Percentiles rank a stretch among this genome's conserved stretches.
phyloP scores from a whole-genome alignment of 2,888 invertebrate species.

The Nomada flava region DNA sequence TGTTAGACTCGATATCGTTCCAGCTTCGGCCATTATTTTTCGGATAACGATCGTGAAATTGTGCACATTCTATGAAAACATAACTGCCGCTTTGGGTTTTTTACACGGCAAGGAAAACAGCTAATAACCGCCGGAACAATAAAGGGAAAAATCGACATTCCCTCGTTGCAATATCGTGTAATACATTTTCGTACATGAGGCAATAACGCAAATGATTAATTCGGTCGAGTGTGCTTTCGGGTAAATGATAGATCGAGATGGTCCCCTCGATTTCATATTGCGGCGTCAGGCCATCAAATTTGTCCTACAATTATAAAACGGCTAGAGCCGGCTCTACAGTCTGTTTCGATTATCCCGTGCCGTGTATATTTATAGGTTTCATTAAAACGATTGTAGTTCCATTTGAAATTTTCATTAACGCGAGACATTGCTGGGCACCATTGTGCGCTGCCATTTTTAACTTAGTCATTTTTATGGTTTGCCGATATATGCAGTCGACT shows the following conservation, averaged over 20 bases:
- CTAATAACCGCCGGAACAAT: constrained; percentile 27
- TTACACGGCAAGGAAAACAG: not conserved
- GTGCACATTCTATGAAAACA: no score
- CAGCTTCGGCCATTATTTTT: not conserved
- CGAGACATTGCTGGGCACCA: not conserved
- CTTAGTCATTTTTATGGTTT: not conserved
- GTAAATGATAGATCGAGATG: constrained; percentile 30
- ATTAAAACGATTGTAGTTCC: constrained; percentile 39
- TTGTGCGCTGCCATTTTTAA: not conserved
- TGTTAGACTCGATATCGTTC: not conserved
- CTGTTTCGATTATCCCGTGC: constrained; percentile 39
- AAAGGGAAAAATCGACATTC: constrained; percentile 25
- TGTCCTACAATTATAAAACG: constrained; percentile 22
- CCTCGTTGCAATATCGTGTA: not conserved
- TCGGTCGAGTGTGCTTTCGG: constrained; percentile 12
- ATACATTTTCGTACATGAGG: constrained; percentile 7
- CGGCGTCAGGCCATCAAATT: constrained; percentile 20
- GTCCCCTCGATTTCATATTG: constrained; percentile 13
- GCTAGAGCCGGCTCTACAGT: not conserved
- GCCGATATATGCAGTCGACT: not conserved
- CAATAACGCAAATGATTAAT: constrained; percentile 27
- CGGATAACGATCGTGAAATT: not conserved
- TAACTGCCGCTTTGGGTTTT: no score
- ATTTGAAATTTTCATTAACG: constrained; percentile 55
- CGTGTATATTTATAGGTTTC: constrained; percentile 49